Percentiles rank a stretch among this genome's conserved stretches.
phyloP scores from a whole-genome alignment of 2,888 invertebrate species.

The Apodemia hepburni region DNA sequence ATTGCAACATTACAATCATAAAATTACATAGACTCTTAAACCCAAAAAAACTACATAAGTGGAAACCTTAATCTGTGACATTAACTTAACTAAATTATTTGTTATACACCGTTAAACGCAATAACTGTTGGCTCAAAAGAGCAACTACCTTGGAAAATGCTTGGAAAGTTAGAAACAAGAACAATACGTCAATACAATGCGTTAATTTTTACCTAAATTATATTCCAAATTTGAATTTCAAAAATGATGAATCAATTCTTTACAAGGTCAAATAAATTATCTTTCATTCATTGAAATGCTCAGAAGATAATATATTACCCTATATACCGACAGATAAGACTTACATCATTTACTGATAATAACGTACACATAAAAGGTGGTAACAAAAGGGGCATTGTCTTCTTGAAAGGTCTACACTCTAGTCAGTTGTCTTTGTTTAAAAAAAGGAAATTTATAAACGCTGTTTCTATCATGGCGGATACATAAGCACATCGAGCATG shows the following conservation, averaged over 20 bases:
- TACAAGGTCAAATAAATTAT: constrained; percentile 44
- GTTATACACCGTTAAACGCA: background rate
- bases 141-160: background rate
- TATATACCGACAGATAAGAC: constrained; percentile 28
- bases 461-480: constrained; percentile 56
- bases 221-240: constrained; percentile 8
- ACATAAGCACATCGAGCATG: constrained; percentile 57
- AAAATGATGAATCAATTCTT: constrained; percentile 5
- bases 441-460: constrained; percentile 22
- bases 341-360: constrained; percentile 39
- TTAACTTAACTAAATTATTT: constrained; percentile 2
- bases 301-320: constrained; percentile 38
- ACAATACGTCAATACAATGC: background rate
- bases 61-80: background rate
- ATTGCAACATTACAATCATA: too few species aligned
- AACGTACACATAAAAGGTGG: constrained; percentile 20
- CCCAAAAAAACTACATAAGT: background rate
- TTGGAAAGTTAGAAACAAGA: background rate
- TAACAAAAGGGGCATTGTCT: constrained; percentile 14
- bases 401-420: constrained; percentile 19
- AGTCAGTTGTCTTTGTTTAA: constrained; percentile 17
- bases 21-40: background rate
- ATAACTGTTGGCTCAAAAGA: background rate
- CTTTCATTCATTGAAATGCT: constrained; percentile 47
- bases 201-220: background rate